Percentiles rank a stretch among this genome's conserved stretches.
Evolutionary conservation across 2,888 invertebrate genomes (phyloP).

Genomic region (Harpalus rufipes): DNA sequence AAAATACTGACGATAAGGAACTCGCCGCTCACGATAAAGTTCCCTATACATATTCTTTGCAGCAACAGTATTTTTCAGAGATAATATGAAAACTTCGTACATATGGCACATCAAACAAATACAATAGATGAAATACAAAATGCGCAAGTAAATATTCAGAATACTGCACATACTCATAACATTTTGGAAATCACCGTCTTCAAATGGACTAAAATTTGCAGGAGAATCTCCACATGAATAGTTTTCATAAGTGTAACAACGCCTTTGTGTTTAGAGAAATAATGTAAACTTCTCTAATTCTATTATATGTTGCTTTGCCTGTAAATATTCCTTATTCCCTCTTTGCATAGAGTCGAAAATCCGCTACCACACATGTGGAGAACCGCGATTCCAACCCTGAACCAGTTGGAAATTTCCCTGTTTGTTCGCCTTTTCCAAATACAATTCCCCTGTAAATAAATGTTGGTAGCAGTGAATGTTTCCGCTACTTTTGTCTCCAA

Average conservation of each 20-base stretch:
- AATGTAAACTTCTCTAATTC: slow-evolving; percentile 64
- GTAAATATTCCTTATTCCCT: slow-evolving; percentile 49
- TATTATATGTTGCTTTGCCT: slow-evolving; percentile 43
- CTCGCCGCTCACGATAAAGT: too few relatives aligned
- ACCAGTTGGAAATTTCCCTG: slow-evolving; percentile 54
- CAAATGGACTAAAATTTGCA: slow-evolving; percentile 25
- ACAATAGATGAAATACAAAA: too few relatives aligned
- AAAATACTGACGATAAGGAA: too few relatives aligned
- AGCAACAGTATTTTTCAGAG: too few relatives aligned
- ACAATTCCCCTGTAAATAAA: slow-evolving; percentile 75
- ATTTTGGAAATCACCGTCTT: slow-evolving; percentile 14
- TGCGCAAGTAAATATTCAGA: too few relatives aligned
- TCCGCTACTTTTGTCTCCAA: slow-evolving; percentile 75
- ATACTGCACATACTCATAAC: neutral
- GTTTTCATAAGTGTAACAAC: slow-evolving; percentile 61
- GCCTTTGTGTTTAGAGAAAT: slow-evolving; percentile 63
- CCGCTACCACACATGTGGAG: slow-evolving; percentile 54
- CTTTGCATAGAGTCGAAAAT: neutral
- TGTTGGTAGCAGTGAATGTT: slow-evolving; percentile 74
- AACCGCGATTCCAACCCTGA: slow-evolving; percentile 38
- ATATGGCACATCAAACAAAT: too few relatives aligned
- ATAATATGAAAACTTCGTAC: too few relatives aligned
- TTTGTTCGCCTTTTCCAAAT: slow-evolving; percentile 64
- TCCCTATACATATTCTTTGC: too few relatives aligned
- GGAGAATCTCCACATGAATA: slow-evolving; percentile 44